Evolutionary conservation across 2,113 vertebrate genomes (phyloP).

Genomic region (Balaeniceps rex): DNA sequence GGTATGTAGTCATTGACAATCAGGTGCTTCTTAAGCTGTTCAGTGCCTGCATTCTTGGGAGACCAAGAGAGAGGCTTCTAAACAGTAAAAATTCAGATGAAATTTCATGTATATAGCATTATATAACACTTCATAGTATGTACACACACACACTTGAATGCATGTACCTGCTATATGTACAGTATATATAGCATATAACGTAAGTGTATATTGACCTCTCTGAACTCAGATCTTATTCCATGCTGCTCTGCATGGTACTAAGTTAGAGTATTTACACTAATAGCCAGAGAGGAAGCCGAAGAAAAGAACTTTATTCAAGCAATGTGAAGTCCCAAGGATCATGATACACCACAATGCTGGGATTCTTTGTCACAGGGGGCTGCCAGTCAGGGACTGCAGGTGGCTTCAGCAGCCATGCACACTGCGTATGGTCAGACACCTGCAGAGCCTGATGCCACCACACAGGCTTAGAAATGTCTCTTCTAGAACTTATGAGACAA

Average conservation of each 20-base stretch:
- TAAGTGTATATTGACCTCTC: neutral
- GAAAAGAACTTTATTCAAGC: neutral
- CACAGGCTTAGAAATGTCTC: neutral
- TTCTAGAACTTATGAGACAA: neutral
- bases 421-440: accelerated
- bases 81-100: neutral
- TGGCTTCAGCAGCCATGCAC: accelerated
- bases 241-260: neutral
- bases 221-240: neutral
- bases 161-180: neutral
- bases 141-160: neutral
- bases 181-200: neutral
- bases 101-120: neutral
- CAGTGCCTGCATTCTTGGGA: neutral
- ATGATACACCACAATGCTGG: too few relatives aligned
- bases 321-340: neutral
- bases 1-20: neutral
- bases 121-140: too few relatives aligned
- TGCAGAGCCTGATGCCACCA: neutral
- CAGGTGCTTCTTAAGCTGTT: neutral
- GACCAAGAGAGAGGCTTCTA: neutral
- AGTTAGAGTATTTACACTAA: neutral
- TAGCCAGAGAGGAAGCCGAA: neutral
- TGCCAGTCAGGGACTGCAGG: neutral
- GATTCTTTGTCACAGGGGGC: neutral